phyloP scores from a whole-genome alignment of 2,113 vertebrate genomes.

The Lichenostomus cassidix region DNA sequence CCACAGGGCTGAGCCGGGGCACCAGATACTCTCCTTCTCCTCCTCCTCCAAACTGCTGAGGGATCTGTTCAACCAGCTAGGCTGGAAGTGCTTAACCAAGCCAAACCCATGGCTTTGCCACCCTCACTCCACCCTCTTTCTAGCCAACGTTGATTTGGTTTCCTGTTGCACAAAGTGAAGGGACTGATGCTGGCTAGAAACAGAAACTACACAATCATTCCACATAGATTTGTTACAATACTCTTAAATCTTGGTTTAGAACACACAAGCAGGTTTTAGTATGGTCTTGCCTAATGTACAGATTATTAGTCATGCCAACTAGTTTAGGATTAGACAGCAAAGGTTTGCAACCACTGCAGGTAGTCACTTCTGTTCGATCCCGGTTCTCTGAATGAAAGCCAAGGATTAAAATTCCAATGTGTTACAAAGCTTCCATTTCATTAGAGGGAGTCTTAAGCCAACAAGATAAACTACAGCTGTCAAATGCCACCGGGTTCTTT shows the following conservation, averaged over 20 bases:
- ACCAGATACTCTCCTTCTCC: neutral
- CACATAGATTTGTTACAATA: constrained; percentile 22
- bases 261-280: constrained; percentile 1
- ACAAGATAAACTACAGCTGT: neutral
- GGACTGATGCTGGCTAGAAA: neutral
- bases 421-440: neutral
- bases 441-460: neutral
- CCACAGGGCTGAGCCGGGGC: neutral
- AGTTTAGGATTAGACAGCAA: constrained; percentile 33
- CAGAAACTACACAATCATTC: constrained; percentile 32
- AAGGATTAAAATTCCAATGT: neutral
- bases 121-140: neutral
- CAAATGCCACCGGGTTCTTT: neutral
- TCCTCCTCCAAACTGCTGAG: neutral
- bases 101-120: neutral
- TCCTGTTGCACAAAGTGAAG: neutral
- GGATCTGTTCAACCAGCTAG: neutral
- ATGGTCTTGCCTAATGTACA: constrained; percentile 16
- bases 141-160: neutral
- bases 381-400: neutral
- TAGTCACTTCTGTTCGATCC: neutral
- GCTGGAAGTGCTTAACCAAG: neutral
- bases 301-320: constrained; percentile 28
- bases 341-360: constrained; percentile 8
- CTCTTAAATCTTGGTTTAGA: constrained; percentile 5